A percentile compares a stretch with the other conserved stretches of the same genome.
These are phyloP conservation scores for Campoplex capitator DNA, from an alignment of 2,888 invertebrate genomes.

Conservation along the genomic window DNA sequence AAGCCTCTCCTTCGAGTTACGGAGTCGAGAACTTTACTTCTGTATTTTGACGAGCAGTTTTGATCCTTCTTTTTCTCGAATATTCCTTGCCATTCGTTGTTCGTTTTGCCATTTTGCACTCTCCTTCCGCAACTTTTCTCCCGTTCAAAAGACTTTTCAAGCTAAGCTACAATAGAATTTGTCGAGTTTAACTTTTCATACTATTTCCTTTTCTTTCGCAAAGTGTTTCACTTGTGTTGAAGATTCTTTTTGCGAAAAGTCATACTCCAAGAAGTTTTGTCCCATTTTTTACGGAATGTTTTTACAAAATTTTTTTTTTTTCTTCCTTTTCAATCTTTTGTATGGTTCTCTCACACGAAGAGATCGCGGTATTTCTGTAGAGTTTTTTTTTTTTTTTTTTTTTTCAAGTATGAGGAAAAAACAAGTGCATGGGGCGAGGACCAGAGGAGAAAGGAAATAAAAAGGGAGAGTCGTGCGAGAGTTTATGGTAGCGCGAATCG, in stretches of 20 bases:
- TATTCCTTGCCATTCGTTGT: neutral
- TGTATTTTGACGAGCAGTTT: conserved; percentile 36
- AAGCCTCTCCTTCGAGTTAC: conserved; percentile 61
- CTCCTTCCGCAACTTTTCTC: neutral
- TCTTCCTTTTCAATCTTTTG: neutral
- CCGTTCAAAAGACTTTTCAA: neutral
- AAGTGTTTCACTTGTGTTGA: neutral
- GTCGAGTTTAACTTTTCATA: neutral
- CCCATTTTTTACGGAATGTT: neutral
- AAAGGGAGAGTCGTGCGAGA: conserved; percentile 55
- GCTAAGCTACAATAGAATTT: neutral
- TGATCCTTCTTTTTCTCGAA: neutral
- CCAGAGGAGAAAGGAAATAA: conserved; percentile 39
- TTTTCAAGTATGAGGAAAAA: neutral
- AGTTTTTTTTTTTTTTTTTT: no score
- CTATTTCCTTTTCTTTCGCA: neutral
- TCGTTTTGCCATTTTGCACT: neutral
- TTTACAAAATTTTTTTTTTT: neutral
- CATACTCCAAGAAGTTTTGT: neutral
- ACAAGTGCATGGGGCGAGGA: conserved; percentile 19
- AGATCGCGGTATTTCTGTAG: conserved; percentile 11
- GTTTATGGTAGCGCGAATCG: conserved; percentile 73
- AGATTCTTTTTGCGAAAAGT: neutral
- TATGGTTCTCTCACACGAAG: neutral
- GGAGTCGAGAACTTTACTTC: conserved; percentile 49